phyloP scores from a whole-genome alignment of 2,113 vertebrate species.

The Ovibos moschatus region DNA sequence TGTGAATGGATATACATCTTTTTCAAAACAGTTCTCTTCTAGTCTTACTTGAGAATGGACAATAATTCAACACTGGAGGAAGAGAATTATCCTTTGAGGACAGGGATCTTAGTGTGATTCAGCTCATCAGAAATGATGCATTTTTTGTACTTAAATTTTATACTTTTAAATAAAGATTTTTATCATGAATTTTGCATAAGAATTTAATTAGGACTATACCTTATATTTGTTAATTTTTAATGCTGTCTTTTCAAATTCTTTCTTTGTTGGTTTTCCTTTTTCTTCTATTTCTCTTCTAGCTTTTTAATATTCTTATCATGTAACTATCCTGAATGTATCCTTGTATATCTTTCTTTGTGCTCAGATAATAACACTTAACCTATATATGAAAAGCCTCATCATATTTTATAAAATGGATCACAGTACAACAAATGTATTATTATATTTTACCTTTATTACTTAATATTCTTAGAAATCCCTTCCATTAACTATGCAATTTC shows the following conservation, averaged over 20 bases:
- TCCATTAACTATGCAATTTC: not conserved
- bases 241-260: not conserved
- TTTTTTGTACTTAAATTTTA: not conserved
- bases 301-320: not conserved
- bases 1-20: not conserved
- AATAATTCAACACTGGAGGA: not conserved
- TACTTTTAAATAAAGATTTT: not conserved
- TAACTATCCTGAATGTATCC: not conserved
- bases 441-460: not conserved
- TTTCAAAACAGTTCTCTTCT: not conserved
- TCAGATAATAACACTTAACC: not conserved
- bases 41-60: not conserved
- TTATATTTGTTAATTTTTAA: not conserved
- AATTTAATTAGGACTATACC: not conserved
- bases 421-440: not conserved
- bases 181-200: not conserved
- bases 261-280: not conserved
- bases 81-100: not conserved
- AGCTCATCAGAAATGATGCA: not conserved
- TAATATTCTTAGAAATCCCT: not conserved
- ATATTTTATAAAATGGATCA: not conserved
- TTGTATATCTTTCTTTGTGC: not conserved
- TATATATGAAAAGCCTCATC: not conserved
- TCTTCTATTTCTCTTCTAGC: not conserved
- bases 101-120: not conserved